Conservation (phyloP, 2,113 vertebrate genomes). For the Indicator maculatus region DNA sequence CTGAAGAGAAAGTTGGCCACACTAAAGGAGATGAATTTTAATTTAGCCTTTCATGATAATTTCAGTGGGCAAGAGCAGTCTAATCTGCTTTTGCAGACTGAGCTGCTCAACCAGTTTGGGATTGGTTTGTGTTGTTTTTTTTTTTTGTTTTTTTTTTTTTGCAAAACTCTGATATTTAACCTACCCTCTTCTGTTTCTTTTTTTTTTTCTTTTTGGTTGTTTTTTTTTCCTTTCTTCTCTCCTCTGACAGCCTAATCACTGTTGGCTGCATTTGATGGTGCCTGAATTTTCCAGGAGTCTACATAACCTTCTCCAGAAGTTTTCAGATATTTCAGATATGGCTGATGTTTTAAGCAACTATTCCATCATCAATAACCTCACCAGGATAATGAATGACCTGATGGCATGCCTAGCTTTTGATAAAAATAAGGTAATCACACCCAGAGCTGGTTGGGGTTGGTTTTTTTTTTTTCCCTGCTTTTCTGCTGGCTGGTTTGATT, state of each 20-base stretch:
- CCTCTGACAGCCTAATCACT: conserved; percentile 77
- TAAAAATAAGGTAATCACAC: conserved; percentile 73
- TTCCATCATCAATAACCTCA: conserved; percentile 82
- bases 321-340: conserved; percentile 78
- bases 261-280: conserved; percentile 82
- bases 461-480: neutral
- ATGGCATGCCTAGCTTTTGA: conserved; percentile 73
- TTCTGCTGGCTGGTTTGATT: neutral
- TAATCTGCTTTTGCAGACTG: conserved; percentile 31
- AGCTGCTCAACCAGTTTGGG: conserved; percentile 14
- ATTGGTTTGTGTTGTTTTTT: too few species aligned
- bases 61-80: neutral
- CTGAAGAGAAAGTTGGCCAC: conserved; percentile 5
- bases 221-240: conserved; percentile 25
- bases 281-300: conserved; percentile 77
- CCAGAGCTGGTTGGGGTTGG: neutral
- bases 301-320: conserved; percentile 78
- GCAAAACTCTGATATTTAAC: conserved; percentile 33
- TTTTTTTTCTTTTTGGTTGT: too few species aligned
- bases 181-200: conserved; percentile 18
- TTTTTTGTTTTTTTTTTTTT: neutral
- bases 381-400: conserved; percentile 79
- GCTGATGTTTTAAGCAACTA: conserved; percentile 81
- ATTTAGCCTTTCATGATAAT: conserved; percentile 16
- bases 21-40: neutral